A percentile compares a stretch with the other conserved stretches of the same genome.
These are phyloP conservation scores for Hydraecia micacea DNA, from an alignment of 2,888 invertebrate species.

Conservation along the genomic window DNA sequence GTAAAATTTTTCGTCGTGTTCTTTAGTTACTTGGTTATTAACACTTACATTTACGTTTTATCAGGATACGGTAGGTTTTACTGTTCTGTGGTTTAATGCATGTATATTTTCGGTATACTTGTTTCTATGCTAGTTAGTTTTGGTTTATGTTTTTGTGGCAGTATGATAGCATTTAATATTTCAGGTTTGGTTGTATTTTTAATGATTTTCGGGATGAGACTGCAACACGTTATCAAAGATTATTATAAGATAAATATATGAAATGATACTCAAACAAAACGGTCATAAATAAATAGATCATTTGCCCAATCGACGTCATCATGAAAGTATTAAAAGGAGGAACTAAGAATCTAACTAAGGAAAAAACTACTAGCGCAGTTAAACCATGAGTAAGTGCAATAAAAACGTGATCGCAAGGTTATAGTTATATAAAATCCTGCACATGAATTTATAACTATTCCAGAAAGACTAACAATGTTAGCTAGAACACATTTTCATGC, in stretches of 20 bases:
- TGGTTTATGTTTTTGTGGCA: background rate
- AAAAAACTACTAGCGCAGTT: background rate
- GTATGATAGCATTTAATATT: constrained; percentile 10
- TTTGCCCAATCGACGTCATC: background rate
- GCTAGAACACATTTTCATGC: constrained; percentile 26
- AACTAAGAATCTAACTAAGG: background rate
- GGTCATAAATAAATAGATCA: constrained; percentile 2
- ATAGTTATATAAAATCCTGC: constrained; percentile 23
- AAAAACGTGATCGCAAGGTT: constrained; percentile 35
- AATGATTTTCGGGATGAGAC: background rate
- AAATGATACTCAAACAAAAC: background rate
- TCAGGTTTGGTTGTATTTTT: background rate
- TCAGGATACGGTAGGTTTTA: constrained; percentile 4
- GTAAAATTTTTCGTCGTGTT: constrained; percentile 49
- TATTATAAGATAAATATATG: background rate
- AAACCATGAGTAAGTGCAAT: constrained; percentile 24
- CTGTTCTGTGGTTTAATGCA: too few species aligned
- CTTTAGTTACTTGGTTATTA: constrained; percentile 25
- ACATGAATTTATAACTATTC: constrained; percentile 26
- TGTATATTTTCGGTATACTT: constrained; percentile 9
- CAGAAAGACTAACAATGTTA: constrained; percentile 37
- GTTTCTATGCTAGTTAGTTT: constrained; percentile 11
- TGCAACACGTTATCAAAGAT: background rate
- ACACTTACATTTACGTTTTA: background rate
- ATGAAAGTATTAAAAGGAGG: constrained; percentile 1